Evolutionary conservation across 1,140 invertebrate species (phyloP), one percentile per base, ranked within the genome.

Genomic region (Drosophila kanapiae): DNA sequence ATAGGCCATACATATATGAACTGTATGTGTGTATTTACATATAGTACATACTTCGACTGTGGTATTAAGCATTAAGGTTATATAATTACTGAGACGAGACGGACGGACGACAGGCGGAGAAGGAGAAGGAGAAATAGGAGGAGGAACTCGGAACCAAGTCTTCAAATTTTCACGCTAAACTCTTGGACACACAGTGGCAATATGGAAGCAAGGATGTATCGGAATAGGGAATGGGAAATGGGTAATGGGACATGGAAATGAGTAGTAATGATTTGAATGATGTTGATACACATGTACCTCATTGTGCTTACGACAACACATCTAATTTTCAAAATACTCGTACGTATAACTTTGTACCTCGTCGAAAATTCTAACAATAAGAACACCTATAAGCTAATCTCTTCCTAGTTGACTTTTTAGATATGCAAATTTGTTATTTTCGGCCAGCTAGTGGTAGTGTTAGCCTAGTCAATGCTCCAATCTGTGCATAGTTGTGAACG

Each of bases 11-110:
- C 72, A 76, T 56, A 77, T 75, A 64, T 42, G 71, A 45, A 80
- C 51, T 61, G 37, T 68, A 61, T 72, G 62, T 48, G 53, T 62
- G 48, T 65, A 82, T 56, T 65, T 72, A 80, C 74, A 77, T 78
- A 80, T 75, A 87, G 84, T 79, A 87, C 84, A 83, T 92, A 91
- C 91, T 91, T 81, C 82, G 88, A 92, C 91, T 92, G 91, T 92
- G 91, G 91, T 92, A 92, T 92, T 92, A 91, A 86, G 91, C 78
- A 91, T 92, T 92, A 92, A 92, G 91, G 68, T 79, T 78, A 90
- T 85, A 67, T 65, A 77, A 76, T 63, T 63, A 80, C 57, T 48
- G 59, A 14, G 76, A 78, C 51, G 58, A 47, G 49, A 67, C 48
- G 35, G 45, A 49, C 33, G 61, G 37, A 65, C 27, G 18, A 33